These are phyloP conservation scores for Lordiphosa mommai DNA, from an alignment of 1,140 invertebrate genomes.

Conservation along the genomic window DNA sequence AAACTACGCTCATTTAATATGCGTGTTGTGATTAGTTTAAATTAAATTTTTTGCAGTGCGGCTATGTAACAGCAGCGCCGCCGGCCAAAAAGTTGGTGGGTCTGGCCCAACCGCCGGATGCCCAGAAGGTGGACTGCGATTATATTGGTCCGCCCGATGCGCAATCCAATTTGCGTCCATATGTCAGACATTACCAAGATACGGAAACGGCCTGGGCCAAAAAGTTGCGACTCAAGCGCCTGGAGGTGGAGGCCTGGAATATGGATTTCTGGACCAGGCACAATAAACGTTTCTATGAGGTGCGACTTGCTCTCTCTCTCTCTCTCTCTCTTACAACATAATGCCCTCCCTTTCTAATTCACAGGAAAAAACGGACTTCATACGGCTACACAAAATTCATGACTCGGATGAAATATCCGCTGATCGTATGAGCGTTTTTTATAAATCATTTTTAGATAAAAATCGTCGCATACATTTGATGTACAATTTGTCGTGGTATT, in stretches of 20 bases:
- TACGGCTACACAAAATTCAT: conserved; percentile 81
- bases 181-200: conserved; percentile 83
- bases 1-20: too few species aligned
- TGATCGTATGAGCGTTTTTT: conserved; percentile 93
- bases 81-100: conserved; percentile 20
- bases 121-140: conserved; percentile 68
- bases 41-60: conserved; percentile 5
- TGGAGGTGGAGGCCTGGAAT: conserved; percentile 89
- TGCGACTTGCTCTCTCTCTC: conserved; percentile 46
- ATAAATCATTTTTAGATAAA: conserved; percentile 89
- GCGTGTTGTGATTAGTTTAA: neutral
- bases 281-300: conserved; percentile 85
- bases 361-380: conserved; percentile 85
- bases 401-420: conserved; percentile 82
- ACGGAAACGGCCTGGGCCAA: conserved; percentile 85
- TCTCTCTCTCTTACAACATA: neutral
- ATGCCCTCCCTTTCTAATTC: conserved; percentile 16
- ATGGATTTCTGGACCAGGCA: conserved; percentile 89
- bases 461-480: conserved; percentile 86
- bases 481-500: conserved; percentile 89
- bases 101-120: conserved; percentile 53
- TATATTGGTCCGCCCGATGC: conserved; percentile 89
- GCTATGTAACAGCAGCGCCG: conserved; percentile 27
- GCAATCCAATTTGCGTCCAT: conserved; percentile 87
- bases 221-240: conserved; percentile 83